Evolutionary conservation across 2,113 vertebrate genomes (phyloP).

Genomic region (Oryzias celebensis): DNA sequence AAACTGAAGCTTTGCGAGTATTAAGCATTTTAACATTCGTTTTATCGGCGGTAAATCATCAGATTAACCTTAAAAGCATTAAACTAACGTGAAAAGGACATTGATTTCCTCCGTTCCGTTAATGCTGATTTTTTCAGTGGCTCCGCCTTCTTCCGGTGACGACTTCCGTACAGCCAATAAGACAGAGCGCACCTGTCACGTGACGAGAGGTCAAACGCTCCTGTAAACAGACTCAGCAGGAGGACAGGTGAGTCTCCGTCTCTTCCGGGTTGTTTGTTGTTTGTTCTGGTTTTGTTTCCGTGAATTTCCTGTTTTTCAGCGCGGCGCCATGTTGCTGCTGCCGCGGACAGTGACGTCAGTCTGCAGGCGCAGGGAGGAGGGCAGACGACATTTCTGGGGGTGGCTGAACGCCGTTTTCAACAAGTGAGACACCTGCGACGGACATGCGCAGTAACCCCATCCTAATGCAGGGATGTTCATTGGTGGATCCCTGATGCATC

Average conservation of each 20-base stretch:
- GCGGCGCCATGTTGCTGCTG: conserved; percentile 68
- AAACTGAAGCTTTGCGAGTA: no score
- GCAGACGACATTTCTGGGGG: conserved; percentile 86
- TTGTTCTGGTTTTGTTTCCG: background rate
- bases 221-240: conserved; percentile 43
- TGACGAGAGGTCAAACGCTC: conserved; percentile 6
- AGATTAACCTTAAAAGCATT: no score
- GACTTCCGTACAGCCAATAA: conserved; percentile 55
- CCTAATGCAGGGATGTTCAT: background rate
- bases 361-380: conserved; percentile 27
- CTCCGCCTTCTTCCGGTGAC: background rate
- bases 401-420: conserved; percentile 98
- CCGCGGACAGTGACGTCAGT: conserved; percentile 46
- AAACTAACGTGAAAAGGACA: no score
- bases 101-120: no score
- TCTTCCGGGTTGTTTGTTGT: background rate
- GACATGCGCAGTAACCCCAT: background rate
- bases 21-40: no score
- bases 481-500: no score
- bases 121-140: background rate
- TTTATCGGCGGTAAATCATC: no score
- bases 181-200: background rate
- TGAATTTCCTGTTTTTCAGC: conserved; percentile 36
- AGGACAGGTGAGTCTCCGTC: conserved; percentile 35
- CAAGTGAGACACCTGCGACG: conserved; percentile 78